These are phyloP conservation scores for Bufotes viridis DNA, from an alignment of 2,797 vertebrate genomes.

Conservation along the genomic window DNA sequence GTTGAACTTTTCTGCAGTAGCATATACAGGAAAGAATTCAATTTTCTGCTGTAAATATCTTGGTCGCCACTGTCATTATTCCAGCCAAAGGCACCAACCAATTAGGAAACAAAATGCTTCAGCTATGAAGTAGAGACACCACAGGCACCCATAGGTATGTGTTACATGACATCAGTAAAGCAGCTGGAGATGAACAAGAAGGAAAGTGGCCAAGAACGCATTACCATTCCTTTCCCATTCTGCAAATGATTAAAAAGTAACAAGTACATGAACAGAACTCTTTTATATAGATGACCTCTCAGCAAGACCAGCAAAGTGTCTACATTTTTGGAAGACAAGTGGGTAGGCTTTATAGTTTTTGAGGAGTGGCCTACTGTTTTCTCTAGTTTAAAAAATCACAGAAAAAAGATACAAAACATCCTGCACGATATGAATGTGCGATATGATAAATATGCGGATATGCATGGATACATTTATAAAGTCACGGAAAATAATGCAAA, in stretches of 20 bases:
- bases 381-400: no score
- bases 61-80: slow-evolving; percentile 61
- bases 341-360: not conserved
- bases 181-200: slow-evolving; percentile 54
- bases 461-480: no score
- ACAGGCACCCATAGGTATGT: slow-evolving; percentile 55
- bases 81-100: slow-evolving; percentile 61
- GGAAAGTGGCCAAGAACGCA: slow-evolving; percentile 43
- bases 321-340: not conserved
- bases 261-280: slow-evolving; percentile 16
- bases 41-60: slow-evolving; percentile 70
- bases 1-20: slow-evolving; percentile 74
- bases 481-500: no score
- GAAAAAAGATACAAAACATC: no score
- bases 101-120: slow-evolving; percentile 60
- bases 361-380: not conserved
- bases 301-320: not conserved
- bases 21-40: slow-evolving; percentile 72
- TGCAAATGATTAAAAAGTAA: slow-evolving; percentile 41
- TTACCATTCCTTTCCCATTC: slow-evolving; percentile 3
- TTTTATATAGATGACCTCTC: not conserved
- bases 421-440: no score
- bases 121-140: slow-evolving; percentile 35
- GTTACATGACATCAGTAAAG: slow-evolving; percentile 61
- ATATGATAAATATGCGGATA: no score